These are phyloP conservation scores for Arenaria interpres DNA, from an alignment of 2,113 vertebrate genomes.

Conservation along the genomic window DNA sequence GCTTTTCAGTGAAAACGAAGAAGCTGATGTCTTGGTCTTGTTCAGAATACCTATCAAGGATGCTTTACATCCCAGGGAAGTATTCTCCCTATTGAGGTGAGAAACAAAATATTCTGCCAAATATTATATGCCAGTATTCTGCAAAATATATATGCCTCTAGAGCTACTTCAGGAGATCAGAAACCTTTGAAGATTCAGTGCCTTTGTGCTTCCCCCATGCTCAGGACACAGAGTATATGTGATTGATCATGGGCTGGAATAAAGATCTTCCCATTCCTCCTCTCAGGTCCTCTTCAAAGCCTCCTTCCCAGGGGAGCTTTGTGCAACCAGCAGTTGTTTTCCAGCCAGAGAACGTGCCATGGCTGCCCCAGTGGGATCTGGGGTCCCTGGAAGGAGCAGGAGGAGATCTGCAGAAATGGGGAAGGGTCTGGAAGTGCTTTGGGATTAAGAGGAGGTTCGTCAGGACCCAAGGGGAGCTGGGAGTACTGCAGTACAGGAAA, in stretches of 20 bases:
- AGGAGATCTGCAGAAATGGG: background rate
- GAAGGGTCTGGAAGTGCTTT: background rate
- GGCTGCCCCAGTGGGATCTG: background rate
- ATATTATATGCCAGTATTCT: background rate
- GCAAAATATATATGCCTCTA: background rate
- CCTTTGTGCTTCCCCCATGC: background rate
- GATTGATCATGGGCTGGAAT: background rate
- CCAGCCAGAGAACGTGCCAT: background rate
- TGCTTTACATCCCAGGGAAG: background rate
- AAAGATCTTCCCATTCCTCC: background rate
- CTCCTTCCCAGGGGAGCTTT: background rate
- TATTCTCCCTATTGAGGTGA: background rate
- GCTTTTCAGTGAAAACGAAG: background rate
- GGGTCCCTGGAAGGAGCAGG: background rate
- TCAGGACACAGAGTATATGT: background rate
- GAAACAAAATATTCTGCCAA: background rate
- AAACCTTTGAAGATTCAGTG: background rate
- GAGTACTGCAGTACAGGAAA: accelerated
- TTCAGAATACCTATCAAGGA: background rate
- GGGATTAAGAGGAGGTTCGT: background rate
- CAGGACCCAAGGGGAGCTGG: background rate
- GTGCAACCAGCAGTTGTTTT: background rate
- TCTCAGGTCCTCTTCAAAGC: background rate
- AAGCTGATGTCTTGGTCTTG: background rate
- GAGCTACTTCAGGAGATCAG: background rate